Percentiles rank a stretch among this genome's conserved stretches.
These are phyloP conservation scores for pig (Sus scrofa) DNA, from an alignment of 2,113 vertebrate species.

Conservation along the genomic window T2T-Sscrofa CM000812.6:82155501-82156000, in stretches of 20 bases:
- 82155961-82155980: neutral
- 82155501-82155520: neutral
- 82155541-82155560: neutral
- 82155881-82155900: neutral
- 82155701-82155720: neutral
- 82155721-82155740: neutral
- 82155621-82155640: no score
- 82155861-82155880: neutral
- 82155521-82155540: neutral
- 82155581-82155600: no score
- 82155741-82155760: slow-evolving; percentile 22
- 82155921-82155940: neutral
- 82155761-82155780: neutral
- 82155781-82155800: neutral
- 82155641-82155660: no score
- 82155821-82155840: neutral
- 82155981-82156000: neutral
- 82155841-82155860: neutral
- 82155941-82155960: neutral
- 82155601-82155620: no score
- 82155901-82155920: neutral
- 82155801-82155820: neutral
- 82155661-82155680: no score
- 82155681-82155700: neutral
- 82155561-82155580: neutral